phyloP scores from a whole-genome alignment of 2,888 invertebrate species.

The Tachina lurida region DNA sequence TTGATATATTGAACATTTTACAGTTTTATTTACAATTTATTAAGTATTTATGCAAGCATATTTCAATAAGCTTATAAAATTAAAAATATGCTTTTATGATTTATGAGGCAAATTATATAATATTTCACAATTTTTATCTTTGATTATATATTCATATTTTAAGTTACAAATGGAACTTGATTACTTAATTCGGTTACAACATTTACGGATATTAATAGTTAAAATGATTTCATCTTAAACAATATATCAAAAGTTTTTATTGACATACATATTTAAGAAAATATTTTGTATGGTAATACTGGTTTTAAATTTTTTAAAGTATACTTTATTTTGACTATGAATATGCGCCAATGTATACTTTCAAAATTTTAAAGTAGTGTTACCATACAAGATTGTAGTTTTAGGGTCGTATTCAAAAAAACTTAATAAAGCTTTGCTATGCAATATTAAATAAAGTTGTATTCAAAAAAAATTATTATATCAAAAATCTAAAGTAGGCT shows the following conservation, averaged over 20 bases:
- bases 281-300: too few relatives aligned
- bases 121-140: background rate
- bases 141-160: background rate
- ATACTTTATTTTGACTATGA: too few relatives aligned
- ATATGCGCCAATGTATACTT: too few relatives aligned
- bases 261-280: background rate
- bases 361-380: too few relatives aligned
- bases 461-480: too few relatives aligned
- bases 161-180: background rate
- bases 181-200: background rate
- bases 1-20: background rate
- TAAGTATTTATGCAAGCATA: slow-evolving; percentile 19
- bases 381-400: too few relatives aligned
- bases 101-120: slow-evolving; percentile 27
- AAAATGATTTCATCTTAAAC: background rate
- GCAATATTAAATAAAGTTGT: too few relatives aligned
- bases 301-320: too few relatives aligned
- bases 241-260: background rate
- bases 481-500: too few relatives aligned
- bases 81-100: background rate
- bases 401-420: too few relatives aligned
- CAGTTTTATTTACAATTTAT: slow-evolving; percentile 14
- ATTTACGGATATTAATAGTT: background rate
- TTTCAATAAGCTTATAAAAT: background rate
- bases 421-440: too few relatives aligned